phyloP scores from a whole-genome alignment of 2,797 vertebrate genomes.

The Austrolebias charrua region DNA sequence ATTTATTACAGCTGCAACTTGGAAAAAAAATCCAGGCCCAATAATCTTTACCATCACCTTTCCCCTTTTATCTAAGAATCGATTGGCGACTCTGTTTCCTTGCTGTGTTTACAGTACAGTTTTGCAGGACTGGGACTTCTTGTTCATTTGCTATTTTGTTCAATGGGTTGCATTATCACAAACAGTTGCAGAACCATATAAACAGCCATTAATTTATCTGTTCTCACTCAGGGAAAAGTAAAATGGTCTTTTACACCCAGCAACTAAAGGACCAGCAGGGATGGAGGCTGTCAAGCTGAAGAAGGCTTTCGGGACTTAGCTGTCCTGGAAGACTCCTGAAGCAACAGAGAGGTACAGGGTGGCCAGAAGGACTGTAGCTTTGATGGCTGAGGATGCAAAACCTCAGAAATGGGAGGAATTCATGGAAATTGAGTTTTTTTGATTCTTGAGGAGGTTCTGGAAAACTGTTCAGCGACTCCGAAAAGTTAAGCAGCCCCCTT shows the following conservation, averaged over 20 bases:
- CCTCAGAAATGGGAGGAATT: too few relatives aligned
- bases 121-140: background rate
- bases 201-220: slow-evolving; percentile 7
- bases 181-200: slow-evolving; percentile 10
- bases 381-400: too few relatives aligned
- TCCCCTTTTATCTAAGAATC: slow-evolving; percentile 29
- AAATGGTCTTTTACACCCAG: slow-evolving; percentile 11
- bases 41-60: slow-evolving; percentile 42
- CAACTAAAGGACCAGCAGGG: background rate
- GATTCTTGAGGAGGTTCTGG: too few relatives aligned
- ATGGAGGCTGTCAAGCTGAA: too few relatives aligned
- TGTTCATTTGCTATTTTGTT: slow-evolving; percentile 25
- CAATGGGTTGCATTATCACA: slow-evolving; percentile 20
- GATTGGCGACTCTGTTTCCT: slow-evolving; percentile 35
- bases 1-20: slow-evolving; percentile 57
- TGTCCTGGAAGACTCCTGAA: too few relatives aligned
- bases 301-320: too few relatives aligned
- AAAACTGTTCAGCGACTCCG: too few relatives aligned
- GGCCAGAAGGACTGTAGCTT: too few relatives aligned
- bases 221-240: slow-evolving; percentile 7
- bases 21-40: slow-evolving; percentile 34
- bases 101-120: slow-evolving; percentile 29
- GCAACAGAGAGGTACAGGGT: too few relatives aligned
- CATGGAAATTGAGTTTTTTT: too few relatives aligned
- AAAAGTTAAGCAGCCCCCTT: too few relatives aligned